Conservation (phyloP, 2,888 invertebrate genomes). For the Entomobrya multifasciata region DNA sequence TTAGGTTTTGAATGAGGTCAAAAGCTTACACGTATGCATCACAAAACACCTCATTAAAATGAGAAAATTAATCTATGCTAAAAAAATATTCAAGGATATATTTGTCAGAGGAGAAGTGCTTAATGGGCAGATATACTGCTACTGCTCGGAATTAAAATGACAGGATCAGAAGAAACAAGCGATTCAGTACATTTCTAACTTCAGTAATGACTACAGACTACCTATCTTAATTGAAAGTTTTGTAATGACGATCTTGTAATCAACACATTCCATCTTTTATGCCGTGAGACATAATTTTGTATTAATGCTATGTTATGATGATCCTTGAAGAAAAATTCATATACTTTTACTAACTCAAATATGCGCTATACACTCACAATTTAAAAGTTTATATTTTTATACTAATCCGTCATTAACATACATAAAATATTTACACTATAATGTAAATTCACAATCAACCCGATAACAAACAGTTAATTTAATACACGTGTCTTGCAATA, state of each 20-base stretch:
- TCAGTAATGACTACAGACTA: neutral
- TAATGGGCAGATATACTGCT: neutral
- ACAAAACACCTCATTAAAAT: slow-evolving; percentile 16
- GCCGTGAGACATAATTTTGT: neutral
- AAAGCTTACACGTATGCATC: too few species aligned
- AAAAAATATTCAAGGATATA: slow-evolving; percentile 6
- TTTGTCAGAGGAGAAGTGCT: neutral
- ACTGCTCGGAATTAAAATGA: neutral
- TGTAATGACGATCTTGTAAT: neutral
- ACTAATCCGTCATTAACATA: neutral
- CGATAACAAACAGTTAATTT: too few species aligned
- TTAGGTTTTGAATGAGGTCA: too few species aligned
- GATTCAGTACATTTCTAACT: neutral
- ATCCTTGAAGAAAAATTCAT: too few species aligned
- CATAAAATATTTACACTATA: too few species aligned
- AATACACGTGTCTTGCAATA: too few species aligned
- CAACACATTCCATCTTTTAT: neutral
- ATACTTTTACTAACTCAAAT: too few species aligned
- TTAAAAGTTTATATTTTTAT: too few species aligned
- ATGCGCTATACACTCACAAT: too few species aligned
- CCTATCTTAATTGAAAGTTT: slow-evolving; percentile 7
- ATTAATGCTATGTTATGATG: too few species aligned
- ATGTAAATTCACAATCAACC: too few species aligned
- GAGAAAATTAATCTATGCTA: neutral
- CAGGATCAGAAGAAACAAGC: neutral